Base-by-base conservation (phyloP, 2,888 invertebrate genomes). In the Dasypolia templi region DNA sequence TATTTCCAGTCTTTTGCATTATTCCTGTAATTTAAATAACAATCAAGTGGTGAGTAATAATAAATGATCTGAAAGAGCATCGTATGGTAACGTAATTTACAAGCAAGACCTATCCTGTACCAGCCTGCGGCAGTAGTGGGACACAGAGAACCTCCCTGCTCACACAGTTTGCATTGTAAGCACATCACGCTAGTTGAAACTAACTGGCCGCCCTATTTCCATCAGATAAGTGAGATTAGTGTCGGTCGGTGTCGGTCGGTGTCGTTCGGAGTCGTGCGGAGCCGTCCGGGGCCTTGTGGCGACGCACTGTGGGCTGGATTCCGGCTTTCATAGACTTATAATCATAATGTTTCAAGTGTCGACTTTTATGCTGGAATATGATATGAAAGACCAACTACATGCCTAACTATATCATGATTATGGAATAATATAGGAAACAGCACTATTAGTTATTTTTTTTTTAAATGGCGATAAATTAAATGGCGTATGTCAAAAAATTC, bases 221-320 rank as follows among this genome's bases (percentile, higher is more conserved):
- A 72, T 77, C 62, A 44, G 72, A 63, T 77, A 66, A 63, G 72
- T 81, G 56, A 55, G 58, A 81, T 63, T 76, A 69, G 56, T 19
- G 29, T n/a, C 19, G 46, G 32, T 22, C 49, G 42, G 32, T 3
- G 53, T 32, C 56, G 39, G 29, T 9, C 49, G 49, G n/a, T 19
- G 14, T 14, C 29, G 64, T 14, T 3, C 66, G n/a, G 46, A 11
- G 32, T 2, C 26, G 56, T 12, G 42, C 12, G 32, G 55, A 0
- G 19, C 9, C 35, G 61, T 14, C 44, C 9, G n/a, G 51, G 1
- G 12, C 14, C 9, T n/a, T n/a, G n/a, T n/a, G n/a, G n/a, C n/a
- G n/a, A n/a, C n/a, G n/a, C n/a, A n/a, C n/a, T n/a, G n/a, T n/a
- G n/a, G n/a, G n/a, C n/a, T n/a, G n/a, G n/a, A n/a, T n/a, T n/a